Conservation (phyloP, 2,888 invertebrate species). For the Euproctis similis region DNA sequence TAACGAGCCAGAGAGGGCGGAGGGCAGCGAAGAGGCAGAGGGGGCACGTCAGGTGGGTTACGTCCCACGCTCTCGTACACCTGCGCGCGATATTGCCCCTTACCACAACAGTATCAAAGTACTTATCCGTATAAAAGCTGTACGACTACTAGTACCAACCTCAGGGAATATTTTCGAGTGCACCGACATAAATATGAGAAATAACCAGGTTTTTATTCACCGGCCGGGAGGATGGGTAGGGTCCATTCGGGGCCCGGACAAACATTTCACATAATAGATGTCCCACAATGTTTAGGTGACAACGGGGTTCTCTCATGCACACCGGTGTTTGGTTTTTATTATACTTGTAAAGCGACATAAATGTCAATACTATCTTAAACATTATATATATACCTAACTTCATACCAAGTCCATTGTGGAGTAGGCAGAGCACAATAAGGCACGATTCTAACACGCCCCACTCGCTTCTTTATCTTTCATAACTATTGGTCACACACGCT, state of each 20-base stretch:
- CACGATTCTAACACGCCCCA: no score
- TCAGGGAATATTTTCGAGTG: constrained; percentile 69
- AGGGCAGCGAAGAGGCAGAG: constrained; percentile 76
- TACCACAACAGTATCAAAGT: constrained; percentile 47
- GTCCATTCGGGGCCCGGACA: constrained; percentile 36
- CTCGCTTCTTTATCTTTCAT: no score
- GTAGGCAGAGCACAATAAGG: no score
- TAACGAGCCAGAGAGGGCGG: constrained; percentile 81
- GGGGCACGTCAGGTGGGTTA: constrained; percentile 75
- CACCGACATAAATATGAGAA: constrained; percentile 73
- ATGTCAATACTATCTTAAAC: constrained; percentile 23
- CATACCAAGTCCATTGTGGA: no score
- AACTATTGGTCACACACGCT: no score
- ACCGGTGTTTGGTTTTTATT: constrained; percentile 26
- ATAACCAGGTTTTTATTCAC: constrained; percentile 70
- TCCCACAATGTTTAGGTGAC: constrained; percentile 59
- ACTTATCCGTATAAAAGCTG: constrained; percentile 46
- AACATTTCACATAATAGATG: constrained; percentile 59
- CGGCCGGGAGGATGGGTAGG: constrained; percentile 40
- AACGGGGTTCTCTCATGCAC: constrained; percentile 41
- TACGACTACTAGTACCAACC: constrained; percentile 40
- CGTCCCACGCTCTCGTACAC: constrained; percentile 70
- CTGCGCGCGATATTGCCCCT: constrained; percentile 65
- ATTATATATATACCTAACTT: no score
- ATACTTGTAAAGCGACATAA: constrained; percentile 9